These are phyloP conservation scores for Actinostola sp. DNA, from an alignment of 92 coral and sea anemone species.

Conservation along the genomic window DNA sequence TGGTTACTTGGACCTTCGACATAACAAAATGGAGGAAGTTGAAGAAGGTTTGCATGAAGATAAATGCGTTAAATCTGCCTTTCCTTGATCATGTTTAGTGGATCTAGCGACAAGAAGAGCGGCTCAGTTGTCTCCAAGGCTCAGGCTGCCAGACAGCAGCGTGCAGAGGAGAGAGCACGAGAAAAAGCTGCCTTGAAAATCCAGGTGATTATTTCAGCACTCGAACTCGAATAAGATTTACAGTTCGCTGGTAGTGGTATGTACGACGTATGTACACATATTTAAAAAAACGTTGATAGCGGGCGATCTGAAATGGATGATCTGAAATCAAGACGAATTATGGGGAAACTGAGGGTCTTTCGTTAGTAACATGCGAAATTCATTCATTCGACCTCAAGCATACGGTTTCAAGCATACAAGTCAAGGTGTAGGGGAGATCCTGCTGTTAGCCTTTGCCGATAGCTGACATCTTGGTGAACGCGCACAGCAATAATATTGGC, in stretches of 20 bases:
- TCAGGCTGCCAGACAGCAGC: slow-evolving; percentile 95
- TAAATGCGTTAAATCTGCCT: not conserved
- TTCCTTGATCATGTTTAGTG: slow-evolving; percentile 70
- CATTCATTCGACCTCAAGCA: no score
- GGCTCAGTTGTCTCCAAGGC: slow-evolving; percentile 83
- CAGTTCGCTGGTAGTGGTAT: not conserved
- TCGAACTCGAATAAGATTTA: not conserved
- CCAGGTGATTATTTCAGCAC: slow-evolving; percentile 52
- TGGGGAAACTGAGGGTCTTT: no score
- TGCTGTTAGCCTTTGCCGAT: no score
- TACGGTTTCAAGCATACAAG: no score
- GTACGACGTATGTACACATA: no score
- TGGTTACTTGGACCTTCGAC: slow-evolving; percentile 39
- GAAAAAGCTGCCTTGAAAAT: slow-evolving; percentile 90
- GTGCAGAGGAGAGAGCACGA: slow-evolving; percentile 79
- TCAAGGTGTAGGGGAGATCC: no score
- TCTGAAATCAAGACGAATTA: no score
- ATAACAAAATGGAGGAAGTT: slow-evolving; percentile 53
- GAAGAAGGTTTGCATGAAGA: not conserved
- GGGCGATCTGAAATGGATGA: no score
- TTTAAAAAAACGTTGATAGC: no score
- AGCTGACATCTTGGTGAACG: no score
- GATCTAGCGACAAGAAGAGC: slow-evolving; percentile 56
- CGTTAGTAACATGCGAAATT: no score
- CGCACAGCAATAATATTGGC: no score